Conservation (phyloP, 2,113 vertebrate genomes). For the Leptosomus discolor region DNA sequence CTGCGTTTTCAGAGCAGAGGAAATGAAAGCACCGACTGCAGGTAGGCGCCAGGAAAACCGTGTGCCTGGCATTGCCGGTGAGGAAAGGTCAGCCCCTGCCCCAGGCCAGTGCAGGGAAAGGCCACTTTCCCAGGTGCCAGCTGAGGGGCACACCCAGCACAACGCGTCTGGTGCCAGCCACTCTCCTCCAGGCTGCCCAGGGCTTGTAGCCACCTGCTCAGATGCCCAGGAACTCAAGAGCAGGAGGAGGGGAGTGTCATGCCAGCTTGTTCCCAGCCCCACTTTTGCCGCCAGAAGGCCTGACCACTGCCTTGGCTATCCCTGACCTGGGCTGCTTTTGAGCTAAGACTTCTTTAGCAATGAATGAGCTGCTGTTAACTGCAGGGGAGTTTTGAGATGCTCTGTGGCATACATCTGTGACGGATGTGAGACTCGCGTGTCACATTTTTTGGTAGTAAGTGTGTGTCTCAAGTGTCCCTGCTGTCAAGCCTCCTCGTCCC, state of each 20-base stretch:
- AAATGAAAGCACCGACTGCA: background rate
- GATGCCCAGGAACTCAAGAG: background rate
- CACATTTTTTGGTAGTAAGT: background rate
- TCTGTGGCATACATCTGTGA: background rate
- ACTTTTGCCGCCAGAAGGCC: background rate
- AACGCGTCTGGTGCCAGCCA: accelerated
- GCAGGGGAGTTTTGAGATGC: background rate
- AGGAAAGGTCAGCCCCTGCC: background rate
- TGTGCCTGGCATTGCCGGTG: background rate
- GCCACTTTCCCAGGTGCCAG: background rate
- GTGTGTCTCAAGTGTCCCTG: background rate
- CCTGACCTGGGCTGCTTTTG: background rate
- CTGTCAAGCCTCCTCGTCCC: background rate
- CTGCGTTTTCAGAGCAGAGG: background rate
- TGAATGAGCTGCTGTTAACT: background rate
- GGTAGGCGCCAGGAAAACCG: background rate
- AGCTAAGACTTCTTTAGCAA: background rate
- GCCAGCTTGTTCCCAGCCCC: background rate
- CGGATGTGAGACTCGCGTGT: background rate
- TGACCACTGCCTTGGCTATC: background rate
- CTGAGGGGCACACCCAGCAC: background rate
- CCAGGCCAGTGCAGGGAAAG: background rate
- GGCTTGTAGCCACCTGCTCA: background rate
- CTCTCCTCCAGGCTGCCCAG: background rate
- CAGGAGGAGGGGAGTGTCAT: background rate